A percentile compares a stretch with the other conserved stretches of the same genome.
Conservation (phyloP, 2,797 vertebrate genomes). For the Simalia tracyae region DNA sequence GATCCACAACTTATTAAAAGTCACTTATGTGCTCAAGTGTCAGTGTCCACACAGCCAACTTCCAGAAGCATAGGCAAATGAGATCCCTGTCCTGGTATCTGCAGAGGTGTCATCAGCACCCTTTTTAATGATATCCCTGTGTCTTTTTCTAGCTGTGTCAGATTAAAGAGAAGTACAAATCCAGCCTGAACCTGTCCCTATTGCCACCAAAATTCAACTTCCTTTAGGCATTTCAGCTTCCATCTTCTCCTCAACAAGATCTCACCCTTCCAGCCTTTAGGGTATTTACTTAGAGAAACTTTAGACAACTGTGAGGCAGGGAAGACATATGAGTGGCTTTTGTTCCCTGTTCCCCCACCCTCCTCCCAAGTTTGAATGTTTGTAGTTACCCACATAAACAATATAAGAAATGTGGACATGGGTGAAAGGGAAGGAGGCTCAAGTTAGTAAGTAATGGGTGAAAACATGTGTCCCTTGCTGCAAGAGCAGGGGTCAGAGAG, state of each 20-base stretch:
- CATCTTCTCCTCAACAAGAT: background rate
- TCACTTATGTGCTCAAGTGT: background rate
- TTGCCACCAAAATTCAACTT: background rate
- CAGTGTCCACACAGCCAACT: background rate
- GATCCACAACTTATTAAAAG: background rate
- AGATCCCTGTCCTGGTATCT: background rate
- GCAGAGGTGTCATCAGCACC: background rate
- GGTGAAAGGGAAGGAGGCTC: background rate
- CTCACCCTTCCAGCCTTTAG: background rate
- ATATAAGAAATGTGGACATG: background rate
- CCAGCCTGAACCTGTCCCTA: background rate
- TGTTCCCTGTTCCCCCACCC: background rate
- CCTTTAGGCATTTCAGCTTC: background rate
- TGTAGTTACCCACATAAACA: background rate
- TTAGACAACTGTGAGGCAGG: background rate
- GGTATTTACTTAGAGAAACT: background rate
- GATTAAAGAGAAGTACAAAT: background rate
- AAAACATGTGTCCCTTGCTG: constrained; percentile 19
- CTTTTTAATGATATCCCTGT: background rate
- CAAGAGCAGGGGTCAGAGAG: constrained; percentile 59
- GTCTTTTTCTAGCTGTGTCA: background rate
- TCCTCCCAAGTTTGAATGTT: background rate
- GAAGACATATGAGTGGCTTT: background rate
- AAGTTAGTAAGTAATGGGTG: background rate
- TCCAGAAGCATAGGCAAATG: background rate